Conservation (phyloP, 2,113 vertebrate species). For the Antigone vipio region DNA sequence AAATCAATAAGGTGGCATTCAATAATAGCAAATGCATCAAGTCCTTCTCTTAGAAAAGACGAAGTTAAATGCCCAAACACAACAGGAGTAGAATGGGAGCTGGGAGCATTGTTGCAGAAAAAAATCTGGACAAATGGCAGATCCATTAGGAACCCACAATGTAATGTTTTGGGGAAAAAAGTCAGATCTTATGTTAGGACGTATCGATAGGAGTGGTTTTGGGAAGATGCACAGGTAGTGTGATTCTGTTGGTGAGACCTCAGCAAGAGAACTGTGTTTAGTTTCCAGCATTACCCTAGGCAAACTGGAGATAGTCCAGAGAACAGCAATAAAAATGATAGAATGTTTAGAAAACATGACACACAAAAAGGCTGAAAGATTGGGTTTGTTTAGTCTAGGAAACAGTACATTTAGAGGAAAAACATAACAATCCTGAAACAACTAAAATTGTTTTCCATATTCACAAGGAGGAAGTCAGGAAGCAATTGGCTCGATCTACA, state of each 20-base stretch:
- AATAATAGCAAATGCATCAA: neutral
- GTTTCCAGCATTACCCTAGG: neutral
- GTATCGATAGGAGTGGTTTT: neutral
- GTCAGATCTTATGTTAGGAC: neutral
- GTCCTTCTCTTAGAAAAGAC: neutral
- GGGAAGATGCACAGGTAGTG: neutral
- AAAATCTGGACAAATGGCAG: neutral
- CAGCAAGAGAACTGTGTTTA: neutral
- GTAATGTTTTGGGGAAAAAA: neutral
- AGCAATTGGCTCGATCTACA: neutral
- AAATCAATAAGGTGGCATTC: neutral
- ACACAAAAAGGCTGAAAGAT: neutral
- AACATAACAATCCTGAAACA: neutral
- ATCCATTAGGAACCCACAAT: neutral
- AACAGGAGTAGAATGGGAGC: neutral
- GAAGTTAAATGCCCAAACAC: neutral
- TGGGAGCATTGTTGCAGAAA: neutral
- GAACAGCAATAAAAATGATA: neutral
- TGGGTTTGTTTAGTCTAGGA: conserved; percentile 9
- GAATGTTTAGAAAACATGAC: neutral
- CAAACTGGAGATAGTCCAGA: neutral
- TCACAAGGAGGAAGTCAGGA: neutral
- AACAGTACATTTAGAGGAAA: neutral
- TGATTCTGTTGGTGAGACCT: neutral
- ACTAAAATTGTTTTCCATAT: neutral